Conservation (phyloP, 2,888 invertebrate genomes). For the Campopleginae sp. region DNA sequence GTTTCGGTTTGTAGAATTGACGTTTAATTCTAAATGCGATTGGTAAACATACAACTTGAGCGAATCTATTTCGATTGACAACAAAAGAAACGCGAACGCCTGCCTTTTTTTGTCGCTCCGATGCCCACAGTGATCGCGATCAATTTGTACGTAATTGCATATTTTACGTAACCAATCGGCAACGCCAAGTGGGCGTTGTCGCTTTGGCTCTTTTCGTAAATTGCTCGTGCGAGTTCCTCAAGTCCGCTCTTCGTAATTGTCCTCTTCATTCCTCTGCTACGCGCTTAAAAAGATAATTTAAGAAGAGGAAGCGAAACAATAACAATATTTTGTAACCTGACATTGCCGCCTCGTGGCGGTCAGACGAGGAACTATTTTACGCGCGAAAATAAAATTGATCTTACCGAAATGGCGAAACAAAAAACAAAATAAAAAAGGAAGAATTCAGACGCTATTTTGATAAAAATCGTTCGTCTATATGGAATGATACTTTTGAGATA, state of each 20-base stretch:
- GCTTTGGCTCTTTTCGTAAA: slow-evolving; percentile 56
- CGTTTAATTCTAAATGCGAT: not conserved
- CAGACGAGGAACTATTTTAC: slow-evolving; percentile 8
- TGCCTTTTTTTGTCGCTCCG: slow-evolving; percentile 42
- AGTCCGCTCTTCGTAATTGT: slow-evolving; percentile 22
- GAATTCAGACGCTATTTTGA: not conserved
- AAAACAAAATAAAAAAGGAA: not conserved
- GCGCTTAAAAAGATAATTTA: not conserved
- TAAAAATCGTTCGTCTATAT: too few species aligned
- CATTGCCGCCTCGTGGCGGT: slow-evolving; percentile 18
- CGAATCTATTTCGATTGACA: slow-evolving; percentile 16
- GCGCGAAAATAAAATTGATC: slow-evolving; percentile 12
- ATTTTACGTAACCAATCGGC: slow-evolving; percentile 62
- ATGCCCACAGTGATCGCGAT: slow-evolving; percentile 60
- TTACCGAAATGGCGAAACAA: not conserved
- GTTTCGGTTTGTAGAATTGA: not conserved
- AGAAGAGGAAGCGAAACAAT: not conserved
- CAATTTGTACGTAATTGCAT: slow-evolving; percentile 65
- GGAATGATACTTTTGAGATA: too few species aligned
- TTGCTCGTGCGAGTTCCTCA: slow-evolving; percentile 9
- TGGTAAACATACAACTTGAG: not conserved
- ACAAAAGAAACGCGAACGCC: slow-evolving; percentile 6
- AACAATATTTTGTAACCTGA: not conserved
- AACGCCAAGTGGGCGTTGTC: slow-evolving; percentile 59
- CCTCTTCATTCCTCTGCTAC: not conserved